A percentile compares a stretch with the other conserved stretches of the same genome.
These are phyloP conservation scores for Dryoscopus gambensis DNA, from an alignment of 2,113 vertebrate genomes.

Conservation along the genomic window DNA sequence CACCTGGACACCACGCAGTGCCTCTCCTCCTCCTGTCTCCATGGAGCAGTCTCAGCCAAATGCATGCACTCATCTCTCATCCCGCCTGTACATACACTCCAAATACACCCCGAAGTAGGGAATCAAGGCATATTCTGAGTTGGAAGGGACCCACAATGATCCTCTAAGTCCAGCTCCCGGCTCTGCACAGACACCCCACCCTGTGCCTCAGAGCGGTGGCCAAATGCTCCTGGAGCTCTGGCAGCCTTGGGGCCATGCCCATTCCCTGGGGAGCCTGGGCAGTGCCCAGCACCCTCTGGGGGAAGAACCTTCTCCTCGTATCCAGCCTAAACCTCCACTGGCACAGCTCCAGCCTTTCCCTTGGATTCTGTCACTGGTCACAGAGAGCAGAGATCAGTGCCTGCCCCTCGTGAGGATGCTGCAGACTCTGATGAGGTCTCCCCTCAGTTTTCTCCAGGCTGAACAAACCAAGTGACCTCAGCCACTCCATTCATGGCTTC, in stretches of 20 bases:
- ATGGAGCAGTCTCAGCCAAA: not conserved
- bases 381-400: not conserved
- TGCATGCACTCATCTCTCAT: not conserved
- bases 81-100: not conserved
- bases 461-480: not conserved
- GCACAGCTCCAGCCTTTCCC: not conserved
- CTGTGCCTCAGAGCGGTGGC: not conserved
- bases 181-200: not conserved
- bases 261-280: not conserved
- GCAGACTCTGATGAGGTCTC: not conserved
- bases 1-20: rapidly evolving
- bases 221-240: not conserved
- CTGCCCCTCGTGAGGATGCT: not conserved
- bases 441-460: not conserved
- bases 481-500: not conserved
- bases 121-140: not conserved
- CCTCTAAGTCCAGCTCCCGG: not conserved
- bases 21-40: not conserved
- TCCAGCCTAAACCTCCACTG: not conserved
- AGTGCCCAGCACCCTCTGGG: not conserved
- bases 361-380: not conserved
- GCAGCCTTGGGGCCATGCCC: rapidly evolving
- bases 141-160: not conserved
- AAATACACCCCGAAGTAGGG: not conserved
- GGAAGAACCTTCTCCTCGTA: not conserved